phyloP scores from a whole-genome alignment of 23 tunicate species.

The Trididemnum miniatum region DNA sequence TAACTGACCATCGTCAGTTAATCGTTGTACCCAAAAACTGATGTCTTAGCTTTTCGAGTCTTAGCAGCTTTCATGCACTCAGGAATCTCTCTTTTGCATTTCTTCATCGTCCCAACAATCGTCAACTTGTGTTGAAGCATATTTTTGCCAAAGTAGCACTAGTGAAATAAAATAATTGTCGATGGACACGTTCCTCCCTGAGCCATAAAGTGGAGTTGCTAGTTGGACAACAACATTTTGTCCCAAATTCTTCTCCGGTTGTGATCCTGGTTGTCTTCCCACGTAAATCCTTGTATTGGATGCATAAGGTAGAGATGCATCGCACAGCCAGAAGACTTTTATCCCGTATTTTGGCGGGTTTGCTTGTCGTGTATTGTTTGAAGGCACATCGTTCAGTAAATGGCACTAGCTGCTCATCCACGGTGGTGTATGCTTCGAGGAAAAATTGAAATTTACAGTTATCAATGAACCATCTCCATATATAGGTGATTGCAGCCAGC shows the following conservation, averaged over 20 bases:
- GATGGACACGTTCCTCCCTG: constrained; percentile 29
- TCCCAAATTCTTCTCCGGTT: constrained; percentile 38
- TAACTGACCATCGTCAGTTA: constrained; percentile 27
- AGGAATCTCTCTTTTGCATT: constrained; percentile 32
- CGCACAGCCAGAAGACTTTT: constrained; percentile 31
- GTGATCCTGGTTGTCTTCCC: constrained; percentile 37
- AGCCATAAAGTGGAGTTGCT: constrained; percentile 20
- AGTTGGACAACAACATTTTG: constrained; percentile 29
- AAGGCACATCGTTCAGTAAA: constrained; percentile 14
- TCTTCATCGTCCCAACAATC: constrained; percentile 34
- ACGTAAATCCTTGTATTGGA: constrained; percentile 32
- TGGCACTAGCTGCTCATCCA: constrained; percentile 24
- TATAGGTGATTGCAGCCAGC: constrained; percentile 36
- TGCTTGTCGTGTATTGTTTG: constrained; percentile 26
- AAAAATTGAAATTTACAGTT: constrained; percentile 30
- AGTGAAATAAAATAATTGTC: constrained; percentile 23
- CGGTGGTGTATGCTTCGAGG: constrained; percentile 23
- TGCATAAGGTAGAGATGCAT: constrained; percentile 30
- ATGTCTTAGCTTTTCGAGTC: constrained; percentile 26
- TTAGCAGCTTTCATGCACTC: constrained; percentile 32
- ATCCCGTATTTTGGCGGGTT: constrained; percentile 37
- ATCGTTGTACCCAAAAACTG: constrained; percentile 32
- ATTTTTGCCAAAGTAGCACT: constrained; percentile 24
- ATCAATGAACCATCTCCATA: constrained; percentile 16
- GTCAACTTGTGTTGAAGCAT: constrained; percentile 35